phyloP scores from a whole-genome alignment of 2,113 vertebrate genomes.

The Peromyscus maniculatus region DNA sequence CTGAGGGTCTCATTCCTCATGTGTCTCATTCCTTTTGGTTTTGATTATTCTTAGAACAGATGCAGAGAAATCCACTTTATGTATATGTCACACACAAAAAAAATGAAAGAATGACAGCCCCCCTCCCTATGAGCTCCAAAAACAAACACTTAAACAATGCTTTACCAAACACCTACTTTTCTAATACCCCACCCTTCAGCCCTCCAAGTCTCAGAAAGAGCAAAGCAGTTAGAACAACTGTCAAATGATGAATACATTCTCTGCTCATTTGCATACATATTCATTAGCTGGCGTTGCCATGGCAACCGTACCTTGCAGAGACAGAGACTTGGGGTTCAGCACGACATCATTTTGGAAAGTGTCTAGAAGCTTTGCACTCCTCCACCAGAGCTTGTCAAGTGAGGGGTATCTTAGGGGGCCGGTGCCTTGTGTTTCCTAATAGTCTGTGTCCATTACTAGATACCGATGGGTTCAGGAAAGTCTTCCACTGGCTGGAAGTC shows the following conservation, averaged over 20 bases:
- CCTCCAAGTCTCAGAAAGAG: slow-evolving; percentile 52
- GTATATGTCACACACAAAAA: neutral
- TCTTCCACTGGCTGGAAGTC: neutral
- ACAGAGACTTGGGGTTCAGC: slow-evolving; percentile 47
- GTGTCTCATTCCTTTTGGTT: neutral
- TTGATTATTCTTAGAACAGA: neutral
- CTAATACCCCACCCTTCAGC: neutral
- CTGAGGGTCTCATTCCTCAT: neutral
- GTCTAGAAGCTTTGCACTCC: slow-evolving; percentile 23
- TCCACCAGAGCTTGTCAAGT: neutral
- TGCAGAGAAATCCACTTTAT: neutral
- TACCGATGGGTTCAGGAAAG: neutral
- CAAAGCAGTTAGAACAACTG: slow-evolving; percentile 46
- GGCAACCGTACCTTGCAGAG: slow-evolving; percentile 66
- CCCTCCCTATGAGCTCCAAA: slow-evolving; percentile 13
- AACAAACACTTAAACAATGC: neutral
- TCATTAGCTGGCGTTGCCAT: slow-evolving; percentile 72
- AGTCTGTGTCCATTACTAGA: neutral
- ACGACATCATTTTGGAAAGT: slow-evolving; percentile 52
- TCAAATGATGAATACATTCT: slow-evolving; percentile 58
- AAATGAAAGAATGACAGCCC: neutral
- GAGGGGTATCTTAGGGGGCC: neutral
- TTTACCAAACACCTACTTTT: slow-evolving; percentile 39
- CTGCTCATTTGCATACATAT: slow-evolving; percentile 74
- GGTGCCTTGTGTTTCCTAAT: neutral